These are phyloP conservation scores for Casuarius casuarius DNA, from an alignment of 2,113 vertebrate species.

Conservation along the genomic window DNA sequence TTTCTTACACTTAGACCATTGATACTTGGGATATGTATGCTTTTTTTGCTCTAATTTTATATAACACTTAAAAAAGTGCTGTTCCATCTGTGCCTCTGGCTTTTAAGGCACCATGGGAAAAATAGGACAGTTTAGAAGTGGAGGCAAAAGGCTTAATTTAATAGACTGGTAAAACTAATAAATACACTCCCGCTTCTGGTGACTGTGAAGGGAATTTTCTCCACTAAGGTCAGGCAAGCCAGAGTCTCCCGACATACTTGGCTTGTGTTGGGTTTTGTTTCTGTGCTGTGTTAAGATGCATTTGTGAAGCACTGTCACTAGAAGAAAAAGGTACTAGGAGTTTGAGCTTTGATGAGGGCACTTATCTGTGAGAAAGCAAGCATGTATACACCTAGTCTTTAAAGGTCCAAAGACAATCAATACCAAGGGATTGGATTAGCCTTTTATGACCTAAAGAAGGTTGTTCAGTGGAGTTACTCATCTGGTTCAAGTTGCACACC, in stretches of 20 bases:
- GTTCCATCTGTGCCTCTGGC: rapidly evolving
- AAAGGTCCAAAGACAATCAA: neutral
- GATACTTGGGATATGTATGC: neutral
- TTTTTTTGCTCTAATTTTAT: neutral
- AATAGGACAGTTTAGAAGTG: neutral
- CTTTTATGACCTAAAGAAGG: neutral
- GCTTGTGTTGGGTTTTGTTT: neutral
- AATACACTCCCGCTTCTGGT: neutral
- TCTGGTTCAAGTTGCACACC: neutral
- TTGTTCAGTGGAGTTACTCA: neutral
- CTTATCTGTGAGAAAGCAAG: neutral
- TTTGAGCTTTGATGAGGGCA: neutral
- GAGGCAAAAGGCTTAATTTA: neutral
- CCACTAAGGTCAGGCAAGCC: neutral
- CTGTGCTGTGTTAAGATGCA: neutral
- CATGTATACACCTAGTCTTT: neutral
- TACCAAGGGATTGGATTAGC: neutral
- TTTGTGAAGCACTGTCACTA: neutral
- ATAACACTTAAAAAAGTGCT: neutral
- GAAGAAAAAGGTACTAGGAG: neutral
- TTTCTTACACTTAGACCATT: neutral
- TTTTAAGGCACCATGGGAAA: neutral
- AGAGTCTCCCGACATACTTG: neutral
- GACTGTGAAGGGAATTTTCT: neutral
- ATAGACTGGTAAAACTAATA: neutral